A percentile compares a stretch with the other conserved stretches of the same genome.
Evolutionary conservation across 2,888 invertebrate species (phyloP).

Genomic region (Podotricha telesiphe): DNA sequence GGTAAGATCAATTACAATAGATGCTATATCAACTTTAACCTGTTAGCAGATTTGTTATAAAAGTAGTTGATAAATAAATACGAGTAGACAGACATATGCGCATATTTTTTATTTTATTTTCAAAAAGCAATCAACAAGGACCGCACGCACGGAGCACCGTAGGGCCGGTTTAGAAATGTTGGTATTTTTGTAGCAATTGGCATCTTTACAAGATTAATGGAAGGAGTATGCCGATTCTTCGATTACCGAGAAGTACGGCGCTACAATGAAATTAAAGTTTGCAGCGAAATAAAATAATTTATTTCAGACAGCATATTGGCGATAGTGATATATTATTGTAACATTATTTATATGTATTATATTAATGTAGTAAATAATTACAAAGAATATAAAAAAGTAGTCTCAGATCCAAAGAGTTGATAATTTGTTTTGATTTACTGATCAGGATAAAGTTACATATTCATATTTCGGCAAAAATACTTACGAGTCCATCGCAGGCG

Average conservation of each 20-base stretch:
- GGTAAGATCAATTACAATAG: background rate
- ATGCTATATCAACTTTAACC: background rate
- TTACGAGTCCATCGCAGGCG: slow-evolving; percentile 93
- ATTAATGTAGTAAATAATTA: too few species aligned
- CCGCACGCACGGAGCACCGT: slow-evolving; percentile 38
- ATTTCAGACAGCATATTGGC: slow-evolving; percentile 18
- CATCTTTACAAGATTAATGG: slow-evolving; percentile 42
- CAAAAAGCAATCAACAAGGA: slow-evolving; percentile 35
- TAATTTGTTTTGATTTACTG: background rate
- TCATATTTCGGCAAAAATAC: slow-evolving; percentile 51
- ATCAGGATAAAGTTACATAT: background rate
- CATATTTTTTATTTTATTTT: slow-evolving; percentile 35
- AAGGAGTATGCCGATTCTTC: slow-evolving; percentile 30
- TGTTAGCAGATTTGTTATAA: background rate
- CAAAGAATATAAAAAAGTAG: too few species aligned
- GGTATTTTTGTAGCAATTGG: slow-evolving; percentile 43
- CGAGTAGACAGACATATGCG: slow-evolving; percentile 29
- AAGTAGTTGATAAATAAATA: slow-evolving; percentile 23
- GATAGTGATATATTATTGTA: background rate
- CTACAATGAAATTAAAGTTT: slow-evolving; percentile 17
- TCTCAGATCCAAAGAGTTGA: too few species aligned
- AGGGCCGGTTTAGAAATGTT: slow-evolving; percentile 41
- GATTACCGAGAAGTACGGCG: slow-evolving; percentile 35
- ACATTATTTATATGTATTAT: too few species aligned
- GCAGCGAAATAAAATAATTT: slow-evolving; percentile 5